Evolutionary conservation across 1,140 invertebrate genomes (phyloP).

Genomic region (Drosophila oshimai): DNA sequence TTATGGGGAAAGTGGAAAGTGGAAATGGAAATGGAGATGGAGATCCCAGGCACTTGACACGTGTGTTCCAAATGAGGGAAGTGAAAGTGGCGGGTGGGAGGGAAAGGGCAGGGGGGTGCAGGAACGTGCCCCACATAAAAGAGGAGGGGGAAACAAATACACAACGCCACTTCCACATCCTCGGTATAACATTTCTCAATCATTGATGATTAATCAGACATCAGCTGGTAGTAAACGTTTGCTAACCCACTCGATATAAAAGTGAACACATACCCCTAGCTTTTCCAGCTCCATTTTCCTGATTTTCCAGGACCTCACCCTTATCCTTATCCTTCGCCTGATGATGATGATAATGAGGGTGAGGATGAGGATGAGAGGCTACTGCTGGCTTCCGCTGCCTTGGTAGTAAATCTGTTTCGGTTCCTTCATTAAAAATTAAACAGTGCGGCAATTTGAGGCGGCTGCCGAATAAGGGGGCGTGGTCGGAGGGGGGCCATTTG

Average conservation of each 20-base stretch:
- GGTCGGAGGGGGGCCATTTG: slow-evolving; percentile 51
- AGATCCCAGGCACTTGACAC: slow-evolving; percentile 39
- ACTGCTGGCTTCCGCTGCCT: slow-evolving; percentile 19
- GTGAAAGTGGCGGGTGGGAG: slow-evolving; percentile 1
- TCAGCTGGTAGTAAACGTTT: slow-evolving; percentile 49
- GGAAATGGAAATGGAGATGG: background rate
- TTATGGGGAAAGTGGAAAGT: background rate
- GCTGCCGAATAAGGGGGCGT: background rate
- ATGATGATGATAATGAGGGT: slow-evolving; percentile 35
- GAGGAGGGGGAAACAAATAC: too few relatives aligned
- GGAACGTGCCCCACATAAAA: slow-evolving; percentile 51
- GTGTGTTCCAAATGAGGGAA: slow-evolving; percentile 32
- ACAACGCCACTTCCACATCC: too few relatives aligned
- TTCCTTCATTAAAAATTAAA: slow-evolving; percentile 71
- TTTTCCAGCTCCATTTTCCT: background rate
- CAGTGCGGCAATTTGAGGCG: slow-evolving; percentile 46
- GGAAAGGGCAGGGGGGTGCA: slow-evolving; percentile 8
- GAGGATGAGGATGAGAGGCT: slow-evolving; percentile 1
- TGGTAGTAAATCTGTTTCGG: slow-evolving; percentile 71
- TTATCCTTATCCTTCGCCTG: too few relatives aligned
- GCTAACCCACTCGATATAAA: slow-evolving; percentile 9
- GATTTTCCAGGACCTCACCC: background rate
- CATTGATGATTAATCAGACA: slow-evolving; percentile 75
- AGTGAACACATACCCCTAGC: background rate
- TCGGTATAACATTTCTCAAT: slow-evolving; percentile 53